Evolutionary conservation across 2,888 invertebrate species (phyloP).

Genomic region (Dexiosoma caninum): DNA sequence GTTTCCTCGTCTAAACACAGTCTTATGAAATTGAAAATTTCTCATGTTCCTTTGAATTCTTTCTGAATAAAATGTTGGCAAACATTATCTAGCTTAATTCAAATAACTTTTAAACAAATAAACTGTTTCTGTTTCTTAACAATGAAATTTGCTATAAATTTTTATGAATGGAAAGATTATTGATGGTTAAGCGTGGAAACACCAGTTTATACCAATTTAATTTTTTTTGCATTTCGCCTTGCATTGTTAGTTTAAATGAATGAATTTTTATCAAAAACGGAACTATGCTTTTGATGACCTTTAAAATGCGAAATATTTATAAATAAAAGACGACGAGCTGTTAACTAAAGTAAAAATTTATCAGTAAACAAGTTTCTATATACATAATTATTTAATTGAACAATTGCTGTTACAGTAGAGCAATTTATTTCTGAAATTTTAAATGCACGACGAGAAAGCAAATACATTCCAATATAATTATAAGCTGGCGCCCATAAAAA

Average conservation of each 20-base stretch:
- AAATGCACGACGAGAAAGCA: background rate
- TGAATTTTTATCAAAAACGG: constrained; percentile 15
- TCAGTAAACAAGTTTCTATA: background rate
- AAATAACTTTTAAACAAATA: too few species aligned
- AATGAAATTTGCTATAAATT: background rate
- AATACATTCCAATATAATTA: background rate
- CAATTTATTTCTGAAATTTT: background rate
- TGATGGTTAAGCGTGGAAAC: background rate
- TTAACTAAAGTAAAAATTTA: constrained; percentile 6
- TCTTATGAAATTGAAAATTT: too few species aligned
- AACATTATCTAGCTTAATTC: too few species aligned
- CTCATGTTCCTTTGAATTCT: too few species aligned
- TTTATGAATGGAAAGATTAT: constrained; percentile 23
- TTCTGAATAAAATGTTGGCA: too few species aligned
- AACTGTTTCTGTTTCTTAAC: constrained; percentile 1
- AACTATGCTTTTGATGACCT: constrained; percentile 5
- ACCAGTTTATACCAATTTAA: background rate
- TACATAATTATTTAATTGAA: background rate
- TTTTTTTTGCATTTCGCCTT: background rate
- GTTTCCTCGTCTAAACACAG: too few species aligned
- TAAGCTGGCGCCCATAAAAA: background rate
- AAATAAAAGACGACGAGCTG: background rate
- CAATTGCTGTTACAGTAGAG: background rate
- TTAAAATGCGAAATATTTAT: background rate
- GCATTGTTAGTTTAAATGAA: constrained; percentile 8